Percentiles rank a stretch among this genome's conserved stretches.
Conservation (phyloP, 2,113 vertebrate species). For the Taxidea taxus region DNA sequence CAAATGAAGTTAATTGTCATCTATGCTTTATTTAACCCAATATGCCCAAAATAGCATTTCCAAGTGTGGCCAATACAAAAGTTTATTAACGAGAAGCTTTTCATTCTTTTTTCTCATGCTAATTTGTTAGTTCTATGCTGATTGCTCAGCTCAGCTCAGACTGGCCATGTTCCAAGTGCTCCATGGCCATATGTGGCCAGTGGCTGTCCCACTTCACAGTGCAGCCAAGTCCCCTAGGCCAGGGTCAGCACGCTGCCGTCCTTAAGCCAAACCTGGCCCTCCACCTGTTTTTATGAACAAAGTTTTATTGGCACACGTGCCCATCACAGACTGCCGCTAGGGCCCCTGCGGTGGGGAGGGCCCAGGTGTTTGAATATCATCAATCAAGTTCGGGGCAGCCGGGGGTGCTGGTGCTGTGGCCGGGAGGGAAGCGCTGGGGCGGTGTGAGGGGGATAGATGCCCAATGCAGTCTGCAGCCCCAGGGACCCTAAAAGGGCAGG, state of each 20-base stretch:
- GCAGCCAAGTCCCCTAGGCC: background rate
- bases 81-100: too few species aligned
- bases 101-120: background rate
- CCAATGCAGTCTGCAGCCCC: background rate
- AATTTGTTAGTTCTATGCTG: accelerated
- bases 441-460: background rate
- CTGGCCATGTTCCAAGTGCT: background rate
- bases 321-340: background rate
- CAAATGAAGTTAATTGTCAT: too few species aligned
- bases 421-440: accelerated
- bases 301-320: background rate
- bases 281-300: too few species aligned
- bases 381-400: background rate
- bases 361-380: background rate
- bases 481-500: background rate
- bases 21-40: background rate
- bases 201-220: background rate
- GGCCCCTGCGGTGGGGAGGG: background rate
- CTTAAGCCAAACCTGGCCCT: background rate
- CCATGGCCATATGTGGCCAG: background rate
- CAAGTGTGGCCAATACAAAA: accelerated
- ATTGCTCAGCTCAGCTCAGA: background rate
- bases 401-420: background rate
- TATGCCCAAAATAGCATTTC: background rate
- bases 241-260: background rate